Conservation (phyloP, 2,888 invertebrate genomes). For the Mythimna loreyi region DNA sequence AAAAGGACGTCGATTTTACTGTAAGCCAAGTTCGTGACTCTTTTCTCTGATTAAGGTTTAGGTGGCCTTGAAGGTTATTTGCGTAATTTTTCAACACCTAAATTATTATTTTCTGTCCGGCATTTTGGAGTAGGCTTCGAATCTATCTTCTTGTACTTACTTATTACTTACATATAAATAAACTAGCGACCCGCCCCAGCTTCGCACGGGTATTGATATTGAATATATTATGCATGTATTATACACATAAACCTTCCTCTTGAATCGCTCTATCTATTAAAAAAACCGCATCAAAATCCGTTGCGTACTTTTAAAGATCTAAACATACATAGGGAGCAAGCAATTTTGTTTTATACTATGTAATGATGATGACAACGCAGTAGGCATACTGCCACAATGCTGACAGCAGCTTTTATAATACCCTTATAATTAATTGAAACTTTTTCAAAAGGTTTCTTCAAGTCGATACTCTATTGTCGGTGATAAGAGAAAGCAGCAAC, state of each 20-base stretch:
- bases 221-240: no score
- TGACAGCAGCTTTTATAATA: neutral
- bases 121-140: slow-evolving; percentile 5
- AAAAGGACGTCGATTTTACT: slow-evolving; percentile 47
- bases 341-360: no score
- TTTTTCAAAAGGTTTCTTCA: neutral
- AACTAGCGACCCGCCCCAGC: no score
- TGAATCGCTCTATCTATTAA: no score
- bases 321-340: no score
- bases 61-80: slow-evolving; percentile 7
- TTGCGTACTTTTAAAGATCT: no score
- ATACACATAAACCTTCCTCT: no score
- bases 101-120: neutral
- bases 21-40: slow-evolving; percentile 36
- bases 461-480: neutral
- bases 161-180: no score
- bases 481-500: neutral
- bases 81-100: slow-evolving; percentile 8
- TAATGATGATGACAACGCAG: no score
- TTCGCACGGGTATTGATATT: no score
- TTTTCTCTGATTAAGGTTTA: slow-evolving; percentile 23
- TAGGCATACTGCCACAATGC: slow-evolving; percentile 8
- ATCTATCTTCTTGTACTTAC: neutral
- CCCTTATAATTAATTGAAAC: neutral
- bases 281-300: no score